Evolutionary conservation across 2,888 invertebrate genomes (phyloP).

Genomic region (Eutolmus rufibarbis): DNA sequence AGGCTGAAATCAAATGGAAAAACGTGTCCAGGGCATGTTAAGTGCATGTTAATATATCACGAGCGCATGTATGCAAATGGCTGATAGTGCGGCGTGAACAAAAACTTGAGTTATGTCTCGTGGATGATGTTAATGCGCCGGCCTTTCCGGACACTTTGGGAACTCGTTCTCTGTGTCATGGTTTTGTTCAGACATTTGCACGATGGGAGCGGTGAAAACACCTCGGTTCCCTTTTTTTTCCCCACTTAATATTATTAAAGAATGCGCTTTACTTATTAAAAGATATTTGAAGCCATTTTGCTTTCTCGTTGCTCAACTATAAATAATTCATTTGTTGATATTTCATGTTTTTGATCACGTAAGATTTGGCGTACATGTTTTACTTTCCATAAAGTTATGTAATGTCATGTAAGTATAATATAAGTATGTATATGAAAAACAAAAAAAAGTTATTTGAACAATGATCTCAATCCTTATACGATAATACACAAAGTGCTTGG

Average conservation of each 20-base stretch:
- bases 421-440: too few relatives aligned
- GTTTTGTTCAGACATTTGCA: neutral
- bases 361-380: too few relatives aligned
- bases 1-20: conserved; percentile 33
- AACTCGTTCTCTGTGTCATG: neutral
- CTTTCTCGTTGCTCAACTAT: neutral
- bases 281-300: neutral
- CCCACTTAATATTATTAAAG: neutral
- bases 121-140: neutral
- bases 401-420: too few relatives aligned
- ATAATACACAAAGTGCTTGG: too few relatives aligned
- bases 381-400: too few relatives aligned
- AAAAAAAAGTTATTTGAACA: too few relatives aligned
- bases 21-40: conserved; percentile 41
- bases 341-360: neutral
- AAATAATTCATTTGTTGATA: neutral
- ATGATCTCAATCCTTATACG: too few relatives aligned
- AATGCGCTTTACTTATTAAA: neutral
- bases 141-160: neutral
- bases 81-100: neutral
- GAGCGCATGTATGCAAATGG: conserved; percentile 44
- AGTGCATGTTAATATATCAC: conserved; percentile 46
- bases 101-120: conserved; percentile 2
- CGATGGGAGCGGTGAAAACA: neutral
- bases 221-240: neutral